Percentiles rank a stretch among this genome's conserved stretches.
Conservation (phyloP, 2,888 invertebrate genomes). For the Drosophila subquinaria region DNA sequence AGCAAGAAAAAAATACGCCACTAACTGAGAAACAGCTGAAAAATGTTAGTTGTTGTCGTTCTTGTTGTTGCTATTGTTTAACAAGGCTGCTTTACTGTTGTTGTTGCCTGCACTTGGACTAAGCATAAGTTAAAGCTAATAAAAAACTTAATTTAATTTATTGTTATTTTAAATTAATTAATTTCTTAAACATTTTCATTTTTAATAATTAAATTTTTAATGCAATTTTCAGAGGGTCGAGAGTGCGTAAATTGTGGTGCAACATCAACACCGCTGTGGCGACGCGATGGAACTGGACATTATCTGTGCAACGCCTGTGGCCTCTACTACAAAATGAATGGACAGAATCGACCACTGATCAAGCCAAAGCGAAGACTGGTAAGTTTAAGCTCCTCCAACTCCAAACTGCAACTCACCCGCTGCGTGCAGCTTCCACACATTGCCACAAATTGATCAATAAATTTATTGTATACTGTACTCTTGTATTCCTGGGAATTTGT, state of each 20-base stretch:
- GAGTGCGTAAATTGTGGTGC: constrained; percentile 99
- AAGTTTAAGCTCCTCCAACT: constrained; percentile 86
- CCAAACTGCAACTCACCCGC: constrained; percentile 33
- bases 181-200: not conserved
- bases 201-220: constrained; percentile 68
- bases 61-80: constrained; percentile 43
- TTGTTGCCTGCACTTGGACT: constrained; percentile 44
- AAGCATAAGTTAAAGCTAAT: constrained; percentile 23
- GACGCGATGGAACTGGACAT: constrained; percentile 98
- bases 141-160: constrained; percentile 5
- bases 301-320: constrained; percentile 99
- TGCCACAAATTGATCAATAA: constrained; percentile 77
- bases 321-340: constrained; percentile 99
- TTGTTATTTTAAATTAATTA: constrained; percentile 16
- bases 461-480: constrained; percentile 43
- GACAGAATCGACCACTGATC: constrained; percentile 98
- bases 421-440: constrained; percentile 70
- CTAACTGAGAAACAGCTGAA: constrained; percentile 75
- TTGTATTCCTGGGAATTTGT: constrained; percentile 66
- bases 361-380: constrained; percentile 99
- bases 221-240: constrained; percentile 91
- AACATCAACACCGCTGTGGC: constrained; percentile 98
- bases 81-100: constrained; percentile 56
- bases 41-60: constrained; percentile 53
- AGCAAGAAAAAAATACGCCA: constrained; percentile 20